Conservation (phyloP, 2,888 invertebrate genomes). For the Anticlea derivata region DNA sequence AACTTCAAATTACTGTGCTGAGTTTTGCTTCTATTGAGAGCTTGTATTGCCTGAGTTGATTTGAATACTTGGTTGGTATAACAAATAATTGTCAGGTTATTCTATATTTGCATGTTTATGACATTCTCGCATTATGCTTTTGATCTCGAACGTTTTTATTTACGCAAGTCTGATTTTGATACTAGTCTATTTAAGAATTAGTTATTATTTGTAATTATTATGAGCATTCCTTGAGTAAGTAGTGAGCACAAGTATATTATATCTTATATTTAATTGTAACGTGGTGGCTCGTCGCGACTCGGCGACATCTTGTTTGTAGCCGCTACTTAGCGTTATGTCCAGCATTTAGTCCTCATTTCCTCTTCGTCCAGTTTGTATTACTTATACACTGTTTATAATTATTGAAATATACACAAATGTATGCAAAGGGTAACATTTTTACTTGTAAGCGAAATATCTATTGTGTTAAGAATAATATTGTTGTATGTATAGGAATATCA, state of each 20-base stretch:
- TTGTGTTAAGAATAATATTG: slow-evolving; percentile 44
- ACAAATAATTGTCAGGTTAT: slow-evolving; percentile 24
- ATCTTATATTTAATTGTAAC: background rate
- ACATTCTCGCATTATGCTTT: slow-evolving; percentile 13
- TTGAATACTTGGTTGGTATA: slow-evolving; percentile 20
- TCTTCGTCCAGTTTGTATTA: slow-evolving; percentile 50
- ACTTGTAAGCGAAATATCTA: slow-evolving; percentile 52
- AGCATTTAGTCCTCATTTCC: slow-evolving; percentile 43
- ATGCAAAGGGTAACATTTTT: slow-evolving; percentile 57
- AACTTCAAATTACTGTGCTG: slow-evolving; percentile 14
- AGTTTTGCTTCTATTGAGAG: slow-evolving; percentile 25
- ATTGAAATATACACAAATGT: slow-evolving; percentile 51
- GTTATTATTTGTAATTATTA: slow-evolving; percentile 39
- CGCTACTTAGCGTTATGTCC: slow-evolving; percentile 19
- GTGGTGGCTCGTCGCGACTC: background rate
- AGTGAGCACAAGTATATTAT: slow-evolving; percentile 2
- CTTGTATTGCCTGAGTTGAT: slow-evolving; percentile 25
- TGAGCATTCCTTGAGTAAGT: slow-evolving; percentile 15
- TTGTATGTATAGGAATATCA: slow-evolving; percentile 42
- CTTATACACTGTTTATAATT: slow-evolving; percentile 39
- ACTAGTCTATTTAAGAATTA: slow-evolving; percentile 54
- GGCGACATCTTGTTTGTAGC: slow-evolving; percentile 2
- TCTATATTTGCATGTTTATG: slow-evolving; percentile 25
- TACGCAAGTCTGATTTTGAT: slow-evolving; percentile 64
- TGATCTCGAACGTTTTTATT: slow-evolving; percentile 36